Evolutionary conservation across 2,113 vertebrate species (phyloP).

Genomic region (Salvator merianae): DNA sequence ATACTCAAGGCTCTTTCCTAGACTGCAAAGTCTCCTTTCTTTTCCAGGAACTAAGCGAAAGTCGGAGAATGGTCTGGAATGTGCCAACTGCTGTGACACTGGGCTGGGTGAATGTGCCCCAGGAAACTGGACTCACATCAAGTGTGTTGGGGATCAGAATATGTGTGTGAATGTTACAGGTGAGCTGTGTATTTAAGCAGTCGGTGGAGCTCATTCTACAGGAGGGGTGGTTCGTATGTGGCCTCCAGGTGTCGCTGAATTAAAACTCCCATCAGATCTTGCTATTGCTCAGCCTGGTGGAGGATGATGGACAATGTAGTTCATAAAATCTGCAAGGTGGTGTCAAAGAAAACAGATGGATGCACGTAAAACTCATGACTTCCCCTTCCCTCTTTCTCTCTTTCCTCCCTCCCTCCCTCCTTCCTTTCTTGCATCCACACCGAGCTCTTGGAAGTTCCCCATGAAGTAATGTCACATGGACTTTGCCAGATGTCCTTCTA

Average conservation of each 20-base stretch:
- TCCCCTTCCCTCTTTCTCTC: too few species aligned
- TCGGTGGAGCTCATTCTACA: not conserved
- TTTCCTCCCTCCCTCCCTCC: too few species aligned
- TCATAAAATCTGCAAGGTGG: too few species aligned
- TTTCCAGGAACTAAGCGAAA: not conserved
- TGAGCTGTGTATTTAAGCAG: not conserved
- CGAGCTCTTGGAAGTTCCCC: too few species aligned
- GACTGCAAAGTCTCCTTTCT: not conserved
- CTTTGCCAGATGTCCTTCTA: too few species aligned
- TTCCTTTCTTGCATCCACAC: too few species aligned
- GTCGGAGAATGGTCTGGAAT: not conserved
- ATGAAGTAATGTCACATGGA: too few species aligned
- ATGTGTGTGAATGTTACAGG: constrained; percentile 32
- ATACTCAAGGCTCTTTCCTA: too few species aligned
- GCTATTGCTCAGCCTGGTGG: not conserved
- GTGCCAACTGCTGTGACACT: constrained; percentile 16
- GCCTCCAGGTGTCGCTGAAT: not conserved
- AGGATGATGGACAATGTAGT: too few species aligned
- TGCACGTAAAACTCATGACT: too few species aligned
- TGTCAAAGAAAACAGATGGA: too few species aligned
- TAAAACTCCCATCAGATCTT: not conserved
- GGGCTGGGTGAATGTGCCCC: not conserved
- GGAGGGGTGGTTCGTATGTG: not conserved
- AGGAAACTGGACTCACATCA: constrained; percentile 29
- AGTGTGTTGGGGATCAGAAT: constrained; percentile 18